These are phyloP conservation scores for Sceloporus tristichus DNA, from an alignment of 2,113 vertebrate species.

Conservation along the genomic window DNA sequence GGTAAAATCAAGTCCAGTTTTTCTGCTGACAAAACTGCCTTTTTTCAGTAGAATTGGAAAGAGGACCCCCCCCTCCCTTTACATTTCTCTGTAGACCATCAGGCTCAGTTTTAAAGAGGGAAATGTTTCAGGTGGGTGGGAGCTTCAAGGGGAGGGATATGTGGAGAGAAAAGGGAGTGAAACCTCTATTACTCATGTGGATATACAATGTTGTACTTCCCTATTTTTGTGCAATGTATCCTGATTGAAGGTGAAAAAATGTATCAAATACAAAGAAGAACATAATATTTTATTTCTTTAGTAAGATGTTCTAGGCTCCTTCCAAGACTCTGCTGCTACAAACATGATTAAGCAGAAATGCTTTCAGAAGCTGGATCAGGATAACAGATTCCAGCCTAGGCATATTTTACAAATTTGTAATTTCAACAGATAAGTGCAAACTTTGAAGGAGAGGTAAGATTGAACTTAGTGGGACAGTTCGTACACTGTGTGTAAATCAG, in stretches of 20 bases:
- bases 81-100: too few species aligned
- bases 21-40: neutral
- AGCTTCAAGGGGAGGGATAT: too few species aligned
- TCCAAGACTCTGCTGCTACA: neutral
- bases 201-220: too few species aligned
- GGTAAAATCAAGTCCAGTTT: neutral
- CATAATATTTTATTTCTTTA: neutral
- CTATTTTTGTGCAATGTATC: too few species aligned
- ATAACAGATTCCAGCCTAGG: neutral
- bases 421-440: neutral
- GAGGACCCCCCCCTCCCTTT: too few species aligned
- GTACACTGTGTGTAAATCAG: constrained; percentile 5
- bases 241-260: neutral
- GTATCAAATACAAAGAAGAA: neutral
- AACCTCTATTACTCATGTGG: too few species aligned
- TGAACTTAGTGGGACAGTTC: neutral
- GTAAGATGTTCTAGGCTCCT: neutral
- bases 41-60: neutral
- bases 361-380: neutral
- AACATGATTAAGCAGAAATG: neutral
- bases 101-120: too few species aligned
- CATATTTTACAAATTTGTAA: neutral
- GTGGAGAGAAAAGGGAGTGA: too few species aligned
- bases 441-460: neutral
- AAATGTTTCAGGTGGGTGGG: too few species aligned